phyloP scores from a whole-genome alignment of 2,113 vertebrate species.

The Eublepharis macularius region DNA sequence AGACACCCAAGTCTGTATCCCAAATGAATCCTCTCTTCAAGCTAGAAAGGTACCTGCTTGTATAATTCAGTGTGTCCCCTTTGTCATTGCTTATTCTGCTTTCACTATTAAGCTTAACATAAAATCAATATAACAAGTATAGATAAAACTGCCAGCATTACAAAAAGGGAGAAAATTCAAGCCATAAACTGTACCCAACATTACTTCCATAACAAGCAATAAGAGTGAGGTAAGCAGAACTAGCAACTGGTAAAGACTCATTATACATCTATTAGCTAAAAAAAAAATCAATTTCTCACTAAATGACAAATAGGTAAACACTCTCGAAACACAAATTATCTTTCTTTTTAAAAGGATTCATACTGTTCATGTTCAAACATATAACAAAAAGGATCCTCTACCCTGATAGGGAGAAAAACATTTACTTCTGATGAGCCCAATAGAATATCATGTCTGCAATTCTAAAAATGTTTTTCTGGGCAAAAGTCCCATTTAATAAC shows the following conservation, averaged over 20 bases:
- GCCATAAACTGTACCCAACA: background rate
- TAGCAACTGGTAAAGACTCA: background rate
- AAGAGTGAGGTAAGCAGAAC: background rate
- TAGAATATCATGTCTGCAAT: background rate
- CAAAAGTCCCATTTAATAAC: too few species aligned
- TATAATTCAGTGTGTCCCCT: background rate
- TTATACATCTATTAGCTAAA: constrained; percentile 3
- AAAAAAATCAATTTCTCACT: constrained; percentile 11
- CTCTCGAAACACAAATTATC: background rate
- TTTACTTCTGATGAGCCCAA: background rate
- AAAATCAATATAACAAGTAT: constrained; percentile 21
- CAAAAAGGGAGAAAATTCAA: background rate
- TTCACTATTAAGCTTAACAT: constrained; percentile 12
- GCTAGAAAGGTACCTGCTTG: background rate
- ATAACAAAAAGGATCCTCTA: background rate
- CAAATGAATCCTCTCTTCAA: background rate
- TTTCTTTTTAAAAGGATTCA: background rate
- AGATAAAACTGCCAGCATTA: constrained; percentile 10
- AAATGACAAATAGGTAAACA: background rate
- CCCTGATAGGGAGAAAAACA: background rate
- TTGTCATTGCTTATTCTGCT: constrained; percentile 3
- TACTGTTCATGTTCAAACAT: background rate
- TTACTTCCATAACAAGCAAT: background rate
- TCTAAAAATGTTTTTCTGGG: too few species aligned
- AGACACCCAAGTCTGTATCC: background rate